Evolutionary conservation across 92 coral and sea anemone genomes (phyloP), one percentile per base, ranked within the genome.

Genomic region (Umimayanthus kanabou): DNA sequence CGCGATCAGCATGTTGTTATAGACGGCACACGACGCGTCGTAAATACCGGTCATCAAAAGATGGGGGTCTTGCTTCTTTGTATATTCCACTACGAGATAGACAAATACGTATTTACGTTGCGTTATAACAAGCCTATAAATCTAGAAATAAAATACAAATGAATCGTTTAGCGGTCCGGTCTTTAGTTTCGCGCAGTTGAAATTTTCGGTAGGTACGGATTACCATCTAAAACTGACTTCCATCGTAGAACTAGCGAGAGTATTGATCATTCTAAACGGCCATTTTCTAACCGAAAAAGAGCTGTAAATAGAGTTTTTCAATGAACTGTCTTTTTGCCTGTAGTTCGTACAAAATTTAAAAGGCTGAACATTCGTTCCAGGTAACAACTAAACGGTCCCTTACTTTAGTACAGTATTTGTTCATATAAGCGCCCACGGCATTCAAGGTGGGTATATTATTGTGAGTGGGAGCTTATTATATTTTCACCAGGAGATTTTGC

Each of bases 11-110:
- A 97, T 97, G 90, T 97, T 97, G 71, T 95, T 86, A 83, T 92
- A 94, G 61, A 93, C 92, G 23, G 92, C 92, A 86, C 95, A 95
- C 10, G 98, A 95, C 4, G 98, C 96, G 58, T 93, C 98, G 64
- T 97, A 97, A 74, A 95, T 93, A 26, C 99, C 99, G 28, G 99
- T 95, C 89, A 97, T 90, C 77, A 97, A 85, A 6, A 97, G 85
- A 72, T 90, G 93, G 18, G 99, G 98, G 76, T 97, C 99, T 85
- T 97, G 97, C 50, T 94, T 87, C 87, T 97, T 97, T 66, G 90
- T 92, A 91, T 93, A 97, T 73, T 97, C 98, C 92, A 96, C 98
- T 96, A 80, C 25, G 39, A 55, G 9, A 33, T 28, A 13, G 20
- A 45, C n/a, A 78, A 26, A 61, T 61, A 22, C 0, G 65, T 1